A percentile compares a stretch with the other conserved stretches of the same genome.
These are phyloP conservation scores for Neogale vison DNA, from an alignment of 2,113 vertebrate species.

Conservation along the genomic window DNA sequence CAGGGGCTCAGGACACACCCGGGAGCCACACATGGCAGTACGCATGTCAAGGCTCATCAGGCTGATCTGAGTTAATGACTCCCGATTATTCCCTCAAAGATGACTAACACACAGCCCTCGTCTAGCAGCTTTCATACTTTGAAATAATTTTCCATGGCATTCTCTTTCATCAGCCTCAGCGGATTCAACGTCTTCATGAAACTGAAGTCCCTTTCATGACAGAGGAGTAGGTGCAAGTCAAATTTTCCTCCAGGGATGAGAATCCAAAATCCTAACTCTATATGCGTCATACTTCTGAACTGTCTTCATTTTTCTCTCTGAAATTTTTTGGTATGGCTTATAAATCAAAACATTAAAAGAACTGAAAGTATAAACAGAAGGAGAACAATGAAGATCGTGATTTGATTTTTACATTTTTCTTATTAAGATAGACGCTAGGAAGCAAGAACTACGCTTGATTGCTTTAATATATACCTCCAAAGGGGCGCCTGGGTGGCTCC, in stretches of 20 bases:
- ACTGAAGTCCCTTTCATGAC: not conserved
- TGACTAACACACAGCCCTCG: not conserved
- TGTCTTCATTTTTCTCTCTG: not conserved
- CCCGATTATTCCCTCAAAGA: not conserved
- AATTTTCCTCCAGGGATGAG: not conserved
- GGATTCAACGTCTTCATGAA: not conserved
- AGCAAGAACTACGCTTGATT: not conserved
- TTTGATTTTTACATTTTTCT: conserved; percentile 11
- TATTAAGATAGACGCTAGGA: not conserved
- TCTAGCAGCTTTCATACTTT: not conserved
- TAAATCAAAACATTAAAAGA: conserved; percentile 6
- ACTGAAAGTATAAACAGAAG: not conserved
- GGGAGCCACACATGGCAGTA: not conserved
- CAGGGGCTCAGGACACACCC: fast-evolving
- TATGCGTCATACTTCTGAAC: no score
- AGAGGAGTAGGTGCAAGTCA: not conserved
- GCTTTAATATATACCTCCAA: not conserved
- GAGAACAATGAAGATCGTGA: not conserved
- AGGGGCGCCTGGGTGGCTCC: no score
- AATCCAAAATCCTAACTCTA: not conserved
- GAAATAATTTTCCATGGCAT: not conserved
- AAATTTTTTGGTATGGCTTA: not conserved
- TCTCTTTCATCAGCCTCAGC: not conserved
- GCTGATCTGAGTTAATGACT: not conserved
- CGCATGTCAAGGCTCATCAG: not conserved